These are phyloP conservation scores for Hylyphantes graminicola DNA, from an alignment of 1,140 invertebrate genomes.

Conservation along the genomic window DNA sequence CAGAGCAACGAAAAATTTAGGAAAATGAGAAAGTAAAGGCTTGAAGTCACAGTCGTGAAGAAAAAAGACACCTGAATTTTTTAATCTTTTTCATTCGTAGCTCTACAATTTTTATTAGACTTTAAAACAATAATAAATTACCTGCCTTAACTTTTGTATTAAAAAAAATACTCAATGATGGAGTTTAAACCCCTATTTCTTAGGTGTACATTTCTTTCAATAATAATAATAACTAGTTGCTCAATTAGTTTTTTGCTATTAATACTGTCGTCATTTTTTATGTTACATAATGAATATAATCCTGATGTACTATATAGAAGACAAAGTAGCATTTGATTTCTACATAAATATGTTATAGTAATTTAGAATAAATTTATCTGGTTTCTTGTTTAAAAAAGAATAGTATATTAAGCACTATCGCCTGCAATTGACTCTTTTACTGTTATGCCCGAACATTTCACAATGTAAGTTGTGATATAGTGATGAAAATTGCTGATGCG, in stretches of 20 bases:
- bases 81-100: no score
- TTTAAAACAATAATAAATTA: no score
- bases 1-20: no score
- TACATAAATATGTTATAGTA: slow-evolving; percentile 19
- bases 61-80: no score
- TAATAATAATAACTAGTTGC: no score
- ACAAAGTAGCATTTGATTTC: slow-evolving; percentile 9
- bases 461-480: slow-evolving; percentile 39
- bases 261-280: not conserved
- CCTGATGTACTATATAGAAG: not conserved
- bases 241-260: not conserved
- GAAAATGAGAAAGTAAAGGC: no score
- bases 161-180: no score
- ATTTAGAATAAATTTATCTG: slow-evolving; percentile 2
- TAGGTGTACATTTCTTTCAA: no score
- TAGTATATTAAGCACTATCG: slow-evolving; percentile 24
- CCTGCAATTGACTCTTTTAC: slow-evolving; percentile 39
- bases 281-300: not conserved
- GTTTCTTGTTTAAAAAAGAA: slow-evolving; percentile 16
- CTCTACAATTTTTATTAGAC: no score
- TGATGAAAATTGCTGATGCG: slow-evolving; percentile 40
- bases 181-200: no score
- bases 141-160: no score
- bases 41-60: no score
- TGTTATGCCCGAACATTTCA: slow-evolving; percentile 37